phyloP scores from a whole-genome alignment of 2,113 vertebrate species.

The Clarias macrocephalus region DNA sequence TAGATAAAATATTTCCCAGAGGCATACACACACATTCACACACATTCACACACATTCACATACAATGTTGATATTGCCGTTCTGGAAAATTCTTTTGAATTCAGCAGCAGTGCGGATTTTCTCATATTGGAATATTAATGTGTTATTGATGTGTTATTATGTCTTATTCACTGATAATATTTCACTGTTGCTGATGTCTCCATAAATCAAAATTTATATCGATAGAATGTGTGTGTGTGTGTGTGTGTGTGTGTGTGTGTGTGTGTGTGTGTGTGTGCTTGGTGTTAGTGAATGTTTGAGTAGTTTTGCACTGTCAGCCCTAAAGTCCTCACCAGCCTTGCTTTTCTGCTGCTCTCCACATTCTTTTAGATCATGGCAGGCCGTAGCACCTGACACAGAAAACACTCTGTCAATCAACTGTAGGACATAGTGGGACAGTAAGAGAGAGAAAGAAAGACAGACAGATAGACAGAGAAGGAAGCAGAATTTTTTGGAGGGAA shows the following conservation, averaged over 20 bases:
- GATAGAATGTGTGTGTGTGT: background rate
- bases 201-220: background rate
- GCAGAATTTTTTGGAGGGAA: slow-evolving; percentile 14
- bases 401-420: slow-evolving; percentile 32
- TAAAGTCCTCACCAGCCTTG: background rate
- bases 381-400: slow-evolving; percentile 37
- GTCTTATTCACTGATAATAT: slow-evolving; percentile 12
- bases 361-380: slow-evolving; percentile 41
- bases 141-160: slow-evolving; percentile 22
- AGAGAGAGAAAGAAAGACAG: background rate
- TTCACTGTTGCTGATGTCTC: background rate
- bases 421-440: background rate
- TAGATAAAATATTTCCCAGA: slow-evolving; percentile 18
- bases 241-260: background rate
- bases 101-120: background rate
- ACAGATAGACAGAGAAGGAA: background rate
- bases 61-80: background rate
- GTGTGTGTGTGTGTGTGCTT: background rate
- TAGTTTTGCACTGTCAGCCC: background rate
- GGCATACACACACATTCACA: background rate
- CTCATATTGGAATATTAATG: slow-evolving; percentile 10
- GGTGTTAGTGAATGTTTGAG: background rate
- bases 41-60: background rate
- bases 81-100: background rate
- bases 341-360: slow-evolving; percentile 10